A percentile compares a stretch with the other conserved stretches of the same genome.
Conservation (phyloP, 2,888 invertebrate species). For the Leptogaster cylindrica region DNA sequence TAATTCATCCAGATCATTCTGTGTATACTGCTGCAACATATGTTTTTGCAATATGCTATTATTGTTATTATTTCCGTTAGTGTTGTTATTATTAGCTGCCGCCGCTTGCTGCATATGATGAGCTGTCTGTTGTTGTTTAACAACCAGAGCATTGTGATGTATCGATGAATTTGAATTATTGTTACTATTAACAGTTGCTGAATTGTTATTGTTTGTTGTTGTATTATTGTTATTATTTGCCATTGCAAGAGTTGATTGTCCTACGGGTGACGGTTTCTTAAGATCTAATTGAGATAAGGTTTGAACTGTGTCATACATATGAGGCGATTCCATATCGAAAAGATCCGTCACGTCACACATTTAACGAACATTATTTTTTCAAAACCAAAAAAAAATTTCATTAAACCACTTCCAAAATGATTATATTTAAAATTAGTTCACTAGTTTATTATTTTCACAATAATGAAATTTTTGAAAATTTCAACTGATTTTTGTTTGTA, state of each 20-base stretch:
- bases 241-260: slow-evolving; percentile 59
- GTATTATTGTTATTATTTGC: slow-evolving; percentile 51
- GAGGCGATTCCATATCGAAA: slow-evolving; percentile 62
- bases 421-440: too few species aligned
- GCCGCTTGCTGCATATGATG: slow-evolving; percentile 61
- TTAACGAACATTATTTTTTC: slow-evolving; percentile 17
- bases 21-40: slow-evolving; percentile 76
- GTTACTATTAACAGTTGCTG: slow-evolving; percentile 15
- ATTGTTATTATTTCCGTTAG: slow-evolving; percentile 51
- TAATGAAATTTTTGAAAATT: too few species aligned
- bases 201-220: slow-evolving; percentile 46
- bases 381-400: slow-evolving; percentile 2
- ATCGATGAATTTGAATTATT: slow-evolving; percentile 48
- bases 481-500: too few species aligned
- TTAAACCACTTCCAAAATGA: too few species aligned
- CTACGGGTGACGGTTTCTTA: slow-evolving; percentile 54
- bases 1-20: slow-evolving; percentile 85
- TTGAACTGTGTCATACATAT: slow-evolving; percentile 63
- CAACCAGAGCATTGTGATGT: slow-evolving; percentile 53
- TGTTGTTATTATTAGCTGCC: slow-evolving; percentile 54
- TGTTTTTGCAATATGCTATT: slow-evolving; percentile 65
- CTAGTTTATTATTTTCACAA: too few species aligned
- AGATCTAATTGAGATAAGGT: slow-evolving; percentile 61
- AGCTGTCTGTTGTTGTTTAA: slow-evolving; percentile 59
- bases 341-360: slow-evolving; percentile 20